These are phyloP conservation scores for Sceloporus tristichus DNA, from an alignment of 2,113 vertebrate species.

Conservation along the genomic window DNA sequence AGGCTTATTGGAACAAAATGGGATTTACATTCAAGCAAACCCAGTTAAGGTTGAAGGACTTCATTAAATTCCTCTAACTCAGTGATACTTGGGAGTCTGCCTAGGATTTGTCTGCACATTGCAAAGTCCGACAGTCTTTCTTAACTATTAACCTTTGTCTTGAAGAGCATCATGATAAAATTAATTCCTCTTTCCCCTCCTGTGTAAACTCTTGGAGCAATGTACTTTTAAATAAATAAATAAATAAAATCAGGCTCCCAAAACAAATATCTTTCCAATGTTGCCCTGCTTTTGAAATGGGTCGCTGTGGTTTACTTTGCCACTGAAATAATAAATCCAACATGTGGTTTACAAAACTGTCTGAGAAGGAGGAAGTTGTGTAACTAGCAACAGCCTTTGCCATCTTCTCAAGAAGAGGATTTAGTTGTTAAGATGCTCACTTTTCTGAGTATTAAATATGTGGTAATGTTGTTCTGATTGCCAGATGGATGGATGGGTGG, in stretches of 20 bases:
- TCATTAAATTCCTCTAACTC: background rate
- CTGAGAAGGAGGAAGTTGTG: background rate
- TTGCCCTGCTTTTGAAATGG: background rate
- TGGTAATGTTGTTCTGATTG: background rate
- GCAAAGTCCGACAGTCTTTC: background rate
- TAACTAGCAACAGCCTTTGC: background rate
- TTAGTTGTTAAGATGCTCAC: background rate
- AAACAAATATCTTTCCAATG: background rate
- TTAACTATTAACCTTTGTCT: constrained; percentile 12
- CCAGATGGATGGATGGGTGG: too few species aligned
- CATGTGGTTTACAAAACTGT: constrained; percentile 5
- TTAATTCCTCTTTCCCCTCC: constrained; percentile 35
- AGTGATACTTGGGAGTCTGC: background rate
- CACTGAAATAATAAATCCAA: constrained; percentile 39
- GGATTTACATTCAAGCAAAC: background rate
- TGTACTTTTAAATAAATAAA: background rate
- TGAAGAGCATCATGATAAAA: background rate
- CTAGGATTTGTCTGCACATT: background rate
- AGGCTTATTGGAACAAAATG: background rate
- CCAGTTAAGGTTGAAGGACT: background rate
- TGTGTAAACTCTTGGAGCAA: constrained; percentile 12
- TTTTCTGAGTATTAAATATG: background rate
- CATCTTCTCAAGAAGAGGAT: background rate
- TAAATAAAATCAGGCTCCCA: background rate
- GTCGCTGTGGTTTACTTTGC: background rate